These are phyloP conservation scores for Melanotaenia parkinsoni DNA, from an alignment of 2,797 vertebrate species.

Conservation along the genomic window DNA sequence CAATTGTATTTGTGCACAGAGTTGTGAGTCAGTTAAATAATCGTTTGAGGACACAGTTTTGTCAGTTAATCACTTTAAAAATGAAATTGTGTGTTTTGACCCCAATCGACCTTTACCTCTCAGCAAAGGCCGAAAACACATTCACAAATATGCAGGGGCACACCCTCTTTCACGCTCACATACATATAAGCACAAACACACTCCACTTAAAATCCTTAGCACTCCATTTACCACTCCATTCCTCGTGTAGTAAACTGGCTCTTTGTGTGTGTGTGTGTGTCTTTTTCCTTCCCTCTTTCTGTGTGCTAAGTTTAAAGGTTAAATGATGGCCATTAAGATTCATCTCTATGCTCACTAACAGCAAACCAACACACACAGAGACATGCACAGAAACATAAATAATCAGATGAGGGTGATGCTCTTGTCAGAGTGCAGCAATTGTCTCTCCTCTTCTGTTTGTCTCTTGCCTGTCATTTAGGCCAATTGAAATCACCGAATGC, in stretches of 20 bases:
- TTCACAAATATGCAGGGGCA: constrained; percentile 18
- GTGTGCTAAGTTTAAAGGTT: constrained; percentile 63
- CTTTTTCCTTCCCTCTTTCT: constrained; percentile 14
- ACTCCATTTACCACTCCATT: constrained; percentile 47
- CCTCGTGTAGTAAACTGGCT: constrained; percentile 54
- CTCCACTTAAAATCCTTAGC: constrained; percentile 49
- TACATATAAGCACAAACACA: constrained; percentile 32
- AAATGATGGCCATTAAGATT: constrained; percentile 75
- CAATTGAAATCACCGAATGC: constrained; percentile 54
- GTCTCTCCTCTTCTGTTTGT: constrained; percentile 61
- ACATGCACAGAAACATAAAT: constrained; percentile 27
- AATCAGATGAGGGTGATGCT: constrained; percentile 34
- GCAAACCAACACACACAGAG: constrained; percentile 33
- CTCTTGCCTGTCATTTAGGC: constrained; percentile 56
- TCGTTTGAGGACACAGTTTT: too few relatives aligned
- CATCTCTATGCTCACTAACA: constrained; percentile 62
- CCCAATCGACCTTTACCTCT: constrained; percentile 49
- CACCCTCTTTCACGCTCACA: not conserved
- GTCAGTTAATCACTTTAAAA: too few relatives aligned
- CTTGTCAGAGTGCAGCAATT: constrained; percentile 60
- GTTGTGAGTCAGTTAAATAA: too few relatives aligned
- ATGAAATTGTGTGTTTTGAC: constrained; percentile 66
- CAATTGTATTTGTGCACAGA: too few relatives aligned
- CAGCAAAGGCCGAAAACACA: constrained; percentile 13
- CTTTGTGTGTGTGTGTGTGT: constrained; percentile 28